A percentile compares a stretch with the other conserved stretches of the same genome.
These are phyloP conservation scores for Erethizon dorsatum DNA, from an alignment of 2,797 vertebrate genomes.

Conservation along the genomic window DNA sequence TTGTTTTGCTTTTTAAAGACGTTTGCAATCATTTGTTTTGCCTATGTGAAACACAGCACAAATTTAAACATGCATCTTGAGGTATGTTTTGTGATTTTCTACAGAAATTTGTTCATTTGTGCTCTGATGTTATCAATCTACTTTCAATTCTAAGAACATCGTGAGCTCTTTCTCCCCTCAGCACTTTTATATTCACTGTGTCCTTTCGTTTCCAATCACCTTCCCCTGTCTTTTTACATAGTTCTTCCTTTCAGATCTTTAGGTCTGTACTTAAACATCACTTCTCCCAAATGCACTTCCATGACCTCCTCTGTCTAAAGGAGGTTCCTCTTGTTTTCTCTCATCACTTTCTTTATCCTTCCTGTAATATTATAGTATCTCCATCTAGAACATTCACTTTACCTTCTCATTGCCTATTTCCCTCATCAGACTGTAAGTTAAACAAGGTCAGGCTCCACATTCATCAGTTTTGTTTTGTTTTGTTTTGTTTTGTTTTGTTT, in stretches of 20 bases:
- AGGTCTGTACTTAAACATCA: not conserved
- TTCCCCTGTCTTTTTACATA: not conserved
- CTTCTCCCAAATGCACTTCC: not conserved
- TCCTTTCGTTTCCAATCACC: not conserved
- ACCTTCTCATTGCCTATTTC: not conserved
- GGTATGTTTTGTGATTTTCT: conserved; percentile 9
- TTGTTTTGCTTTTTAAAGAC: not conserved
- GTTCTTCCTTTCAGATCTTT: not conserved
- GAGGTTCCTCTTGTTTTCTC: not conserved
- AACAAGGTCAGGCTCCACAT: not conserved
- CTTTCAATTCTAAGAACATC: not conserved
- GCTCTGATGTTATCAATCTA: not conserved
- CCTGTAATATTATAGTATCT: not conserved
- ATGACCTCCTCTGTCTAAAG: not conserved
- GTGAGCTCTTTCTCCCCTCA: not conserved
- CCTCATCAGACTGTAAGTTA: not conserved
- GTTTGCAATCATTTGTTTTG: conserved; percentile 56
- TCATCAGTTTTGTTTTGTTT: not conserved
- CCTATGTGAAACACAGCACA: not conserved
- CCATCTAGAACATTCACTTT: conserved; percentile 43
- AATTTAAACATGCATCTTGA: not conserved
- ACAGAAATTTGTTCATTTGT: not conserved
- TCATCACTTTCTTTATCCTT: not conserved
- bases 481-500: not conserved
- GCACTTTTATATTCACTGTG: not conserved